Evolutionary conservation across 2,113 vertebrate genomes (phyloP).

Genomic region (Gobiocypris rarus): DNA sequence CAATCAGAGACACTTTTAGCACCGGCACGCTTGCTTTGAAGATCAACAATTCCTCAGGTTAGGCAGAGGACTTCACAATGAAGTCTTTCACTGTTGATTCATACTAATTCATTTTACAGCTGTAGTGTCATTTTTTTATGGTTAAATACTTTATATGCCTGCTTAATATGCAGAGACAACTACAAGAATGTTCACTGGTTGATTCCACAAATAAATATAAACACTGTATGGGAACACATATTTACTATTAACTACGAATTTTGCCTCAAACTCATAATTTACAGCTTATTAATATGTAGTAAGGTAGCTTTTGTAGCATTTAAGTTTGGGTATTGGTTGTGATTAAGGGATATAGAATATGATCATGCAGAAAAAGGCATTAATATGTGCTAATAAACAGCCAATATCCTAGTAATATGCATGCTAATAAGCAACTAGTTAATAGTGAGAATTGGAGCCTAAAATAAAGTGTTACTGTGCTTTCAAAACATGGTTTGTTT

Average conservation of each 20-base stretch:
- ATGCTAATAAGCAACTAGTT: too few species aligned
- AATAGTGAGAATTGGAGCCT: too few species aligned
- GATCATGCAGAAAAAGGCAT: too few species aligned
- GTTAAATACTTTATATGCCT: neutral
- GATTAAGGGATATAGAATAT: too few species aligned
- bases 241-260: too few species aligned
- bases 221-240: neutral
- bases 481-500: neutral
- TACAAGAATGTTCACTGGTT: neutral
- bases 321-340: too few species aligned
- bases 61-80: neutral
- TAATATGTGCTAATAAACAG: too few species aligned
- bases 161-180: neutral
- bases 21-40: conserved; percentile 23
- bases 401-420: too few species aligned
- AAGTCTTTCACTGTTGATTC: neutral
- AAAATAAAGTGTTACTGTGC: neutral
- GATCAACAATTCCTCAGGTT: conserved; percentile 17
- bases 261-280: too few species aligned
- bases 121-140: neutral
- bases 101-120: neutral
- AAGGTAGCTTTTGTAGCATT: too few species aligned
- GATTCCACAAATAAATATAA: neutral
- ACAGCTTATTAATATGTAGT: too few species aligned
- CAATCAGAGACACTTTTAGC: conserved; percentile 51